phyloP scores from a whole-genome alignment of 2,113 vertebrate species.

The Hippocampus mohnikei region DNA sequence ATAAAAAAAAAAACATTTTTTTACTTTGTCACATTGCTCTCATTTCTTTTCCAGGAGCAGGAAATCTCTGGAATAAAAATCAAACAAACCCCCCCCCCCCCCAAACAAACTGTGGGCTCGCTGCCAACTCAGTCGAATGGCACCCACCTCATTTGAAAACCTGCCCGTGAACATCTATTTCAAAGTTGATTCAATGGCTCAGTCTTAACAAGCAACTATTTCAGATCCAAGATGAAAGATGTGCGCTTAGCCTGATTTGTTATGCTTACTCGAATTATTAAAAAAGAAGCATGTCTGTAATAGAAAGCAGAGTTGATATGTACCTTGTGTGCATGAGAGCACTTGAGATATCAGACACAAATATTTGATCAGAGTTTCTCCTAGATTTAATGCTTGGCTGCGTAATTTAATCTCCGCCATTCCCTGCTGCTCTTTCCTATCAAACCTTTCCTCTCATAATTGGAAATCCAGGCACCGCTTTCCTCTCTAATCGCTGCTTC shows the following conservation, averaged over 20 bases:
- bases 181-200: too few relatives aligned
- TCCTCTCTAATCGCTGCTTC: slow-evolving; percentile 63
- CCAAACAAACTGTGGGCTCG: too few relatives aligned
- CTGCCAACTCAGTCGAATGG: neutral
- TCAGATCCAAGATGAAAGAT: too few relatives aligned
- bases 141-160: neutral
- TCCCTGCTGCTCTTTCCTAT: slow-evolving; percentile 64
- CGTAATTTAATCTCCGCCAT: slow-evolving; percentile 74
- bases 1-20: neutral
- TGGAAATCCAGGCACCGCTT: slow-evolving; percentile 62
- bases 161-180: neutral
- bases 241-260: too few relatives aligned
- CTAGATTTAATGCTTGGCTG: slow-evolving; percentile 68
- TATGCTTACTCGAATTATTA: neutral
- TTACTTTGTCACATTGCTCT: neutral
- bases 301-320: neutral
- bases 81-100: too few relatives aligned
- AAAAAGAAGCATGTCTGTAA: neutral
- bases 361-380: slow-evolving; percentile 42
- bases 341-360: neutral
- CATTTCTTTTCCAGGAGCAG: neutral
- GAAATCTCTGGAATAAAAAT: neutral
- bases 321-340: too few relatives aligned
- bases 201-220: too few relatives aligned
- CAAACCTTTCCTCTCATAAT: slow-evolving; percentile 71